Percentiles rank a stretch among this genome's conserved stretches.
phyloP scores from a whole-genome alignment of 1,140 invertebrate species.

The Steinernema khuongi region DNA sequence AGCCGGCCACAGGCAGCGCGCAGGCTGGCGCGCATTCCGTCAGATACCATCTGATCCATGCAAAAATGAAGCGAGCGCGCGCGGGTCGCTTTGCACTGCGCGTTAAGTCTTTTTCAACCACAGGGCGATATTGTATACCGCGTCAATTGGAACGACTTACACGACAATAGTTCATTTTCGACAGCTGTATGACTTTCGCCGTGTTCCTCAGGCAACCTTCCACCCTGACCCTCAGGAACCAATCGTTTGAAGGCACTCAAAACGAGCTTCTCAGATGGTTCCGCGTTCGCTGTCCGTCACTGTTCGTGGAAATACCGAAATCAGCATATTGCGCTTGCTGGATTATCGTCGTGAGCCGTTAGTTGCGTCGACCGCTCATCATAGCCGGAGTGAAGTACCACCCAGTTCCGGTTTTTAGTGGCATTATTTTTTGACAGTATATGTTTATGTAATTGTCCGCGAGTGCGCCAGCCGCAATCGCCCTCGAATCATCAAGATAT shows the following conservation, averaged over 20 bases:
- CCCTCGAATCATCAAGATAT: conserved; percentile 10
- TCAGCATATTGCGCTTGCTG: neutral
- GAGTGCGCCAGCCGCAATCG: neutral
- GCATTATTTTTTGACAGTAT: conserved; percentile 12
- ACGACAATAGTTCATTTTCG: no score
- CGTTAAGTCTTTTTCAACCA: neutral
- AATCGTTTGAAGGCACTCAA: no score
- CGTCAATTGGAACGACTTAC: neutral
- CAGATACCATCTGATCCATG: neutral
- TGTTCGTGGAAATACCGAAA: no score
- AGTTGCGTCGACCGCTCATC: neutral
- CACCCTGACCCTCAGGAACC: no score
- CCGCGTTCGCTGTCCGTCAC: no score
- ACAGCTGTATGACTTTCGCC: no score
- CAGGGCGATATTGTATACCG: neutral
- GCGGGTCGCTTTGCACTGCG: neutral
- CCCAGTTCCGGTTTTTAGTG: conserved; percentile 7
- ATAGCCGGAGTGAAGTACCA: neutral
- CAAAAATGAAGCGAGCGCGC: neutral
- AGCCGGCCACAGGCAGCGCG: neutral
- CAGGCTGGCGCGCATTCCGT: neutral
- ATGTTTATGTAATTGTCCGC: conserved; percentile 7
- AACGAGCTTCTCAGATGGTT: no score
- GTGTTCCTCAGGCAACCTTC: no score
- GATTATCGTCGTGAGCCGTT: neutral